Evolutionary conservation across 2,797 vertebrate genomes (phyloP).

Genomic region (Carapus acus): DNA sequence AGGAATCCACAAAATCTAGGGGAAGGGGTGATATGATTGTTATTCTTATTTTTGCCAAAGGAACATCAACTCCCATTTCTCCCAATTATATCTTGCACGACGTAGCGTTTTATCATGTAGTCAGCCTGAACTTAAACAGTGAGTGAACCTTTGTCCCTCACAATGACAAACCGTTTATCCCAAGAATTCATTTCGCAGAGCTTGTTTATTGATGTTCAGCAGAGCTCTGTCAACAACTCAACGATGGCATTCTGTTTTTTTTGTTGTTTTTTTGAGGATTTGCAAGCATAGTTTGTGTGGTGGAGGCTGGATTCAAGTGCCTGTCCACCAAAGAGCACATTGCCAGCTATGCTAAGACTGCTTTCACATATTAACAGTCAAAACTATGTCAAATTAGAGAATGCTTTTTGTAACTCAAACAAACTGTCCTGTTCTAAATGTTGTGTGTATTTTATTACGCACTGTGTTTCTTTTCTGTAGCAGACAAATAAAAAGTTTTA

Average conservation of each 20-base stretch:
- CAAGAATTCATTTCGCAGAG: slow-evolving; percentile 15
- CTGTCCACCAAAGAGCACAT: neutral
- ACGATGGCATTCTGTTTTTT: neutral
- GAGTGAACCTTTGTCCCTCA: neutral
- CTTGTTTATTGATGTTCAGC: slow-evolving; percentile 37
- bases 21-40: slow-evolving; percentile 4
- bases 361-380: neutral
- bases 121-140: slow-evolving; percentile 7
- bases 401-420: no score
- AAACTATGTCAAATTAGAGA: neutral
- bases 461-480: no score
- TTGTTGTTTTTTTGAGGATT: neutral
- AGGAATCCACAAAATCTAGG: neutral
- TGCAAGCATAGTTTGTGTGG: neutral
- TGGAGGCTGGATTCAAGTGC: neutral
- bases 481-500: no score
- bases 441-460: no score
- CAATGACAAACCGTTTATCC: slow-evolving; percentile 25
- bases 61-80: slow-evolving; percentile 8
- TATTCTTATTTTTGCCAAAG: slow-evolving; percentile 7
- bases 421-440: no score
- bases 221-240: slow-evolving; percentile 17
- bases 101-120: slow-evolving; percentile 4
- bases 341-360: neutral
- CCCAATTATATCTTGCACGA: slow-evolving; percentile 17